Base-by-base conservation (phyloP, 1,140 invertebrate species). In the Drosophila sechellia region DNA sequence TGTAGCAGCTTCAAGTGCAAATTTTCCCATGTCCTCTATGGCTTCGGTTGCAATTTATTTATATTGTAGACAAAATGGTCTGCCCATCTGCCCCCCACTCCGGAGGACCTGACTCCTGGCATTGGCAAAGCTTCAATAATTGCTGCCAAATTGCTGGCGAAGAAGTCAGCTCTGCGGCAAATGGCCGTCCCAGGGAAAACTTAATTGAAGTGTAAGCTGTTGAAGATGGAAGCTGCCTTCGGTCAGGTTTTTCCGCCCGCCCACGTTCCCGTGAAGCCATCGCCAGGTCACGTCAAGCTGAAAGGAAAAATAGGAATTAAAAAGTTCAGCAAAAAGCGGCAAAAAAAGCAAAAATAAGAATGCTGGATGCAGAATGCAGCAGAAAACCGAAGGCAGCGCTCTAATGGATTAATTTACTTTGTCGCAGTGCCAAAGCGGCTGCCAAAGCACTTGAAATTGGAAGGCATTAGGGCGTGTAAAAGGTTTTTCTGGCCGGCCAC, bases 361-460 rank as follows among this genome's bases (percentile, higher is more conserved):
- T 12, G 25, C 6, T 15, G 40, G 6, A 31, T 31, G 31, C 31
- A 60, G 25, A 60, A 55, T 15, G 34, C 46, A 52, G 64, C 46
- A 49, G 31, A 83, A 78, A 61, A 59, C 46, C 71, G 79, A 74
- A 76, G 70, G 46, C 63, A 48, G 66, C 43, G 55, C 52, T 58
- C 73, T 86, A 86, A 86, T 86, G 83, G 83, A 86, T 86, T 86
- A 86, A 86, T 86, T 86, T 86, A 86, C 83, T 86, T 86, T 86
- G 83, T 86, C 84, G 83, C 83, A 81, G 83, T 76, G 63, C 63
- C 74, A 77, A 76, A 73, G 71, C 71, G 55, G 77, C 79, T 76
- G 63, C 63, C 74, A 77, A 76, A 73, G 71, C 71, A 63, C 65
- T 86, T 81, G 81, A 70, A 85, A 74, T 66, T 70, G 68, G 64